A percentile compares a stretch with the other conserved stretches of the same genome.
Evolutionary conservation across 2,888 invertebrate genomes (phyloP).

Genomic region (Cantharis flavilabris): DNA sequence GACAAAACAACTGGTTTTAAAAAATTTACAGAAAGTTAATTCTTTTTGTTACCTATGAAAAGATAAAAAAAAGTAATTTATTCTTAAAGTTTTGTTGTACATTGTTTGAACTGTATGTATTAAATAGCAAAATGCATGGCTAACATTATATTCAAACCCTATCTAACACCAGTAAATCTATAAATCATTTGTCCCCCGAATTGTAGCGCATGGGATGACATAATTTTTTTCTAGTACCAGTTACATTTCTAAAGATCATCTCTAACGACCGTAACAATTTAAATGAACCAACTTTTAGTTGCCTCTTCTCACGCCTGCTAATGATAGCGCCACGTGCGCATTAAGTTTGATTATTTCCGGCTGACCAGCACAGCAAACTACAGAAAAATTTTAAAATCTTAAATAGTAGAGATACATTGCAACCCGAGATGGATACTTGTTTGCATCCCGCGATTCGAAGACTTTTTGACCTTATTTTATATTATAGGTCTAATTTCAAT

Average conservation of each 20-base stretch:
- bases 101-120: not conserved
- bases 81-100: not conserved
- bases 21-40: not conserved
- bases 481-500: not conserved
- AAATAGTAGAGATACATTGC: not conserved
- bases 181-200: slow-evolving; percentile 23
- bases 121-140: slow-evolving; percentile 5
- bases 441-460: not conserved
- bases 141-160: slow-evolving; percentile 23
- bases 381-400: not conserved
- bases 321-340: slow-evolving; percentile 54
- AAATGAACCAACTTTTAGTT: slow-evolving; percentile 28
- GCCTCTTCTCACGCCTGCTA: slow-evolving; percentile 55
- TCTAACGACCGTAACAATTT: slow-evolving; percentile 24
- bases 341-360: slow-evolving; percentile 50
- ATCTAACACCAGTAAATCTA: slow-evolving; percentile 25
- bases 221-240: slow-evolving; percentile 26
- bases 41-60: not conserved
- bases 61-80: not conserved
- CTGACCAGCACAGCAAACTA: slow-evolving; percentile 42
- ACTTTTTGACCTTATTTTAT: not conserved
- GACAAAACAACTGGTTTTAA: not conserved
- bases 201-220: slow-evolving; percentile 19
- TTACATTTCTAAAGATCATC: slow-evolving; percentile 16
- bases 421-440: not conserved